These are phyloP conservation scores for Leptinotarsa texana DNA, from an alignment of 1,140 invertebrate genomes.

Conservation along the genomic window DNA sequence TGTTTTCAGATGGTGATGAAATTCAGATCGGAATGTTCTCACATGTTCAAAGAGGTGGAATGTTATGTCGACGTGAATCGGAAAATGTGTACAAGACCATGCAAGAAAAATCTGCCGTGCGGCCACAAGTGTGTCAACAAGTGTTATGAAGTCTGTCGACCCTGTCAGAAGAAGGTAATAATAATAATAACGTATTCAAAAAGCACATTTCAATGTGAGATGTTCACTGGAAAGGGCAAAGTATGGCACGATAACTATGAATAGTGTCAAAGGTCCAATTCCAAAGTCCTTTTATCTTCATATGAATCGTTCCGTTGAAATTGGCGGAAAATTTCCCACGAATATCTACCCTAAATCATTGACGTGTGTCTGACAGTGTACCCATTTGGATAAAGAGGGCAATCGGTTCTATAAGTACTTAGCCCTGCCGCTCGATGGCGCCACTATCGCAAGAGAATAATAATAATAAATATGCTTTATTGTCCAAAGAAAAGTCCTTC, in stretches of 20 bases:
- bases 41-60: constrained; percentile 49
- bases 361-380: no score
- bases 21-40: constrained; percentile 56
- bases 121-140: constrained; percentile 50
- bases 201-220: not conserved
- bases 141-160: not conserved
- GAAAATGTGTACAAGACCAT: constrained; percentile 55
- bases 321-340: no score
- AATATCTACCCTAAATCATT: no score
- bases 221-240: not conserved
- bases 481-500: no score
- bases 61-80: constrained; percentile 55
- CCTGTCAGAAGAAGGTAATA: not conserved
- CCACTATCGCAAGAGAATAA: no score
- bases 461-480: no score
- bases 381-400: no score
- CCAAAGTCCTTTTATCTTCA: not conserved
- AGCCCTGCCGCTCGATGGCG: no score
- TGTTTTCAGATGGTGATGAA: constrained; percentile 58
- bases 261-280: not conserved
- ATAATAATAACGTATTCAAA: no score
- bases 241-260: not conserved
- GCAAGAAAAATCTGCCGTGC: constrained; percentile 57
- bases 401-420: no score
- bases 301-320: no score